Percentiles rank a stretch among this genome's conserved stretches.
phyloP scores from a whole-genome alignment of 2,113 vertebrate genomes.

The Nothocercus julius region DNA sequence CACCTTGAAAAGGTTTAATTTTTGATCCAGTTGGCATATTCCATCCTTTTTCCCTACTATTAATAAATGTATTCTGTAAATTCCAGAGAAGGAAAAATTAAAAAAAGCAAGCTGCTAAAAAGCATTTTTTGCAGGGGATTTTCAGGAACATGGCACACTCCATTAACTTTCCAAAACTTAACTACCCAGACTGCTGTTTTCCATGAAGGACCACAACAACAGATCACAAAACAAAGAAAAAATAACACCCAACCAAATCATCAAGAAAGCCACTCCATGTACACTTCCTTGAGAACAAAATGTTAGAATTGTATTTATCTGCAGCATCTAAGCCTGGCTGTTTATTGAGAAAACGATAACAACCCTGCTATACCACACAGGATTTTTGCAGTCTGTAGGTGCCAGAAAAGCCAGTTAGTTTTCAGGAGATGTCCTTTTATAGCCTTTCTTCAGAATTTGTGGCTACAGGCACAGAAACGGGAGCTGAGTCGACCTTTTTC shows the following conservation, averaged over 20 bases:
- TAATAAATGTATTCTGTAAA: neutral
- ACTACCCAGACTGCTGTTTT: neutral
- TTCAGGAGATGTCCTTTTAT: neutral
- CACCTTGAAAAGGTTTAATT: neutral
- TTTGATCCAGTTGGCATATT: neutral
- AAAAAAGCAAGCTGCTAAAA: neutral
- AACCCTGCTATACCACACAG: neutral
- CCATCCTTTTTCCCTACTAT: neutral
- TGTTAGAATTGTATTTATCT: neutral
- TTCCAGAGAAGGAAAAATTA: no score
- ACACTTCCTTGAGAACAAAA: neutral
- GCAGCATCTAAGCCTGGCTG: neutral
- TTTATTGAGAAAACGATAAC: neutral
- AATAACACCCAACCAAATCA: neutral
- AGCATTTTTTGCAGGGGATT: neutral
- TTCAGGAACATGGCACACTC: neutral
- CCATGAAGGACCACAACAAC: neutral
- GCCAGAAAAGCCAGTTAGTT: neutral
- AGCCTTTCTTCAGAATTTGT: neutral
- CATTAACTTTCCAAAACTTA: neutral
- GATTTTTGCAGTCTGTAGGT: neutral
- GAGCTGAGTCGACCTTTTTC: neutral
- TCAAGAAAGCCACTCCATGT: neutral
- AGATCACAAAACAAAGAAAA: neutral
- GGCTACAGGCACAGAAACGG: neutral